These are phyloP conservation scores for Clamator glandarius DNA, from an alignment of 2,797 vertebrate species.

Conservation along the genomic window DNA sequence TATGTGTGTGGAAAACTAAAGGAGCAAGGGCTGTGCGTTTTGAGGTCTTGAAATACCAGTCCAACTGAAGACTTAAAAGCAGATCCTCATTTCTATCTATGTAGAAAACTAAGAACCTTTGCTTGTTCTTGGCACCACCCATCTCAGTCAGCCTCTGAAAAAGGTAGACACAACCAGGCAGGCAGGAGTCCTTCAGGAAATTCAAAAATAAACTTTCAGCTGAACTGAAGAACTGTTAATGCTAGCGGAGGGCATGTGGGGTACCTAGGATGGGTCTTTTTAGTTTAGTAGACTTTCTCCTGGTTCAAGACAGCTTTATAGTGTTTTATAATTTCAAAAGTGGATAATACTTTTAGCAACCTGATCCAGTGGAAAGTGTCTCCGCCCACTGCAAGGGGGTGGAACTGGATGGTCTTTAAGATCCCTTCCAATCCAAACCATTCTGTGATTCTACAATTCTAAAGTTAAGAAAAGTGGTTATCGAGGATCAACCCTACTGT, in stretches of 20 bases:
- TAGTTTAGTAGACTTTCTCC: background rate
- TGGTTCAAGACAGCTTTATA: background rate
- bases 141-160: background rate
- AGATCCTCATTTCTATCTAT: background rate
- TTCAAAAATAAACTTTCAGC: background rate
- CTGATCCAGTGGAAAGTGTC: no score
- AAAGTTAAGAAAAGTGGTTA: background rate
- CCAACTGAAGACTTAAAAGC: background rate
- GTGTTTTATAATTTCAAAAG: background rate
- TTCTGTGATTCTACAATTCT: background rate
- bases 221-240: fast-evolving
- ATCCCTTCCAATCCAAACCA: no score
- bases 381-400: no score
- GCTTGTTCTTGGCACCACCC: background rate
- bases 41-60: background rate
- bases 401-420: no score
- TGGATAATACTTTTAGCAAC: no score
- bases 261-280: background rate
- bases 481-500: background rate
- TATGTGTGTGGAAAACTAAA: background rate
- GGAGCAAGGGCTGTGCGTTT: background rate
- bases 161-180: background rate
- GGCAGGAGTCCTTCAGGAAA: background rate
- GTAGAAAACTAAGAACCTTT: background rate
- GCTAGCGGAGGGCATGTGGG: background rate